Percentiles rank a stretch among this genome's conserved stretches.
Evolutionary conservation across 2,888 invertebrate genomes (phyloP).

Genomic region (Temnothorax ravouxi): DNA sequence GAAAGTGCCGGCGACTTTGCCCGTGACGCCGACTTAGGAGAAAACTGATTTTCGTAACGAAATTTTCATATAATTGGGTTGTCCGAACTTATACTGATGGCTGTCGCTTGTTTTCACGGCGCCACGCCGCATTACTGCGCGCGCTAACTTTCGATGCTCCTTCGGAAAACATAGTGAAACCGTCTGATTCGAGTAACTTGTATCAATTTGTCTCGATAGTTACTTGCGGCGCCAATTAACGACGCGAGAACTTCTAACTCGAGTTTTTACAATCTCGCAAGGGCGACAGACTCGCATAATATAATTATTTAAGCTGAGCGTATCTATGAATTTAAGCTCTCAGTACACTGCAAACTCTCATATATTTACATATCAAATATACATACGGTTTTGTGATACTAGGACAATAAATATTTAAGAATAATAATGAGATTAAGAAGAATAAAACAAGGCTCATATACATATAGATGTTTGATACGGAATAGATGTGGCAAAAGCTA

Average conservation of each 20-base stretch:
- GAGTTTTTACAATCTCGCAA: neutral
- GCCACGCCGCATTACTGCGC: neutral
- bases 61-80: slow-evolving; percentile 50
- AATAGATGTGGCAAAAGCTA: neutral
- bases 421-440: neutral
- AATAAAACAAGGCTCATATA: neutral
- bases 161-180: slow-evolving; percentile 22
- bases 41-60: slow-evolving; percentile 52
- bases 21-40: slow-evolving; percentile 19
- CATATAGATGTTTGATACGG: neutral
- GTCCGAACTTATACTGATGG: slow-evolving; percentile 40
- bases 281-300: neutral
- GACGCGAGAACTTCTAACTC: neutral
- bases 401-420: neutral
- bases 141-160: neutral
- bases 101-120: slow-evolving; percentile 39
- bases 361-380: no score
- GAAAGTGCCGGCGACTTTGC: slow-evolving; percentile 21
- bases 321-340: neutral
- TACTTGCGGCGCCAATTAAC: neutral
- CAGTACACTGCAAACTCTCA: no score
- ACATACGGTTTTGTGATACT: neutral
- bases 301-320: neutral
- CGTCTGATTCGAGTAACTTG: slow-evolving; percentile 7
- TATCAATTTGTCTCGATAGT: slow-evolving; percentile 19